Percentiles rank a stretch among this genome's conserved stretches.
phyloP scores from a whole-genome alignment of 2,797 vertebrate genomes.

The Cyclopterus lumpus region DNA sequence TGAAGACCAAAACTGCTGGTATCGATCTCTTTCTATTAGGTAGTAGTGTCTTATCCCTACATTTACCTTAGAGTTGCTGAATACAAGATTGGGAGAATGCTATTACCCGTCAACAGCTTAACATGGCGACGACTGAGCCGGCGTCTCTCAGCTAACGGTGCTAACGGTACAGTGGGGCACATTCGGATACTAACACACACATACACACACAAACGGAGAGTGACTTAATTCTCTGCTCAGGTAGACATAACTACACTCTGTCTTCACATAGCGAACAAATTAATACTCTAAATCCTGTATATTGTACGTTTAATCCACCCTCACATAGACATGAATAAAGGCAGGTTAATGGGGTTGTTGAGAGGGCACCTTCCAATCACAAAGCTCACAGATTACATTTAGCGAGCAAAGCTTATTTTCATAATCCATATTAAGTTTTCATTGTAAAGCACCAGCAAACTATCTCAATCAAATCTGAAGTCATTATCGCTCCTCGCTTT shows the following conservation, averaged over 20 bases:
- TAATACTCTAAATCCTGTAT: too few relatives aligned
- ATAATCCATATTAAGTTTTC: background rate
- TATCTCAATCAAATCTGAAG: background rate
- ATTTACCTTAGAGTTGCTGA: background rate
- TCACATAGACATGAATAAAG: background rate
- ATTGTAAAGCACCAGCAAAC: background rate
- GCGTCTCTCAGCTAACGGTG: too few relatives aligned
- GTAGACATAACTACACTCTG: too few relatives aligned
- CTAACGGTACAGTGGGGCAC: too few relatives aligned
- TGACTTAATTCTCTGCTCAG: too few relatives aligned
- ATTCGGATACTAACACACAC: too few relatives aligned
- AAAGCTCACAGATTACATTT: background rate
- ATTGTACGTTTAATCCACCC: background rate
- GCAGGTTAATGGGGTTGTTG: background rate
- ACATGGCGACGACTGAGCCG: too few relatives aligned
- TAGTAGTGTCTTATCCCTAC: background rate
- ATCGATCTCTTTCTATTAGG: background rate
- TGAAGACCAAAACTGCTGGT: background rate
- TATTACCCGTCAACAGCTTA: background rate
- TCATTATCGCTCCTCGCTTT: background rate
- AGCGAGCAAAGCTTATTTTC: background rate
- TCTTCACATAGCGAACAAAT: too few relatives aligned
- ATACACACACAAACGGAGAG: too few relatives aligned
- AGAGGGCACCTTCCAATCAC: background rate
- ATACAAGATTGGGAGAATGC: background rate